Percentiles rank a stretch among this genome's conserved stretches.
Conservation (phyloP, 2,888 invertebrate genomes). For the Eilema depressum region DNA sequence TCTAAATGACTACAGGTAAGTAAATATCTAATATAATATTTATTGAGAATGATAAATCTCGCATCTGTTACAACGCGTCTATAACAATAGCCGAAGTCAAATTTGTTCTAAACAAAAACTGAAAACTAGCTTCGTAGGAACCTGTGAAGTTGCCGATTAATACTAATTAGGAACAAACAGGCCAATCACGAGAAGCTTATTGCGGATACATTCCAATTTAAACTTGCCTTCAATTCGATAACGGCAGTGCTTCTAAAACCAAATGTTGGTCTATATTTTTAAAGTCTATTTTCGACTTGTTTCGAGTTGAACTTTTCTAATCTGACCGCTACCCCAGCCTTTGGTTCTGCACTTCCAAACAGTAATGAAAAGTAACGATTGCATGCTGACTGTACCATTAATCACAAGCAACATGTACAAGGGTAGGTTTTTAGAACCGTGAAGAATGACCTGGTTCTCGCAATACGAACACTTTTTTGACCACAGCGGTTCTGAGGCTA, state of each 20-base stretch:
- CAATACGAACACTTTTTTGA: conserved; percentile 34
- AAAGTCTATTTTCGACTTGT: conserved; percentile 86
- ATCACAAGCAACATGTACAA: conserved; percentile 70
- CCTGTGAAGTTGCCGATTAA: conserved; percentile 80
- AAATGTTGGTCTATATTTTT: conserved; percentile 83
- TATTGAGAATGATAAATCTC: not conserved
- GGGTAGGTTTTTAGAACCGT: conserved; percentile 58
- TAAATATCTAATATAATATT: not conserved
- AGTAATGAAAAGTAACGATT: conserved; percentile 87
- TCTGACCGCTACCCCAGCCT: conserved; percentile 80
- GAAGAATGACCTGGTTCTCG: conserved; percentile 52
- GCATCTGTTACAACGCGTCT: not conserved
- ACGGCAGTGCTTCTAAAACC: conserved; percentile 80
- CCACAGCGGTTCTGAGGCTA: conserved; percentile 17
- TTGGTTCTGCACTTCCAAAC: conserved; percentile 82
- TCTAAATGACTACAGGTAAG: conserved; percentile 23
- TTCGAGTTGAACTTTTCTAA: conserved; percentile 83
- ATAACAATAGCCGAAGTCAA: conserved; percentile 32
- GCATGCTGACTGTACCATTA: conserved; percentile 83
- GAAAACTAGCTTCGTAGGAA: conserved; percentile 49
- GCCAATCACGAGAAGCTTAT: conserved; percentile 85
- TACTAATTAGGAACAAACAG: conserved; percentile 86
- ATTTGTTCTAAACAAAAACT: conserved; percentile 42
- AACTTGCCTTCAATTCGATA: conserved; percentile 83
- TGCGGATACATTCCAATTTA: conserved; percentile 87